Base-by-base conservation (phyloP, 1,140 invertebrate genomes). In the Zaprionus kolodkinae region DNA sequence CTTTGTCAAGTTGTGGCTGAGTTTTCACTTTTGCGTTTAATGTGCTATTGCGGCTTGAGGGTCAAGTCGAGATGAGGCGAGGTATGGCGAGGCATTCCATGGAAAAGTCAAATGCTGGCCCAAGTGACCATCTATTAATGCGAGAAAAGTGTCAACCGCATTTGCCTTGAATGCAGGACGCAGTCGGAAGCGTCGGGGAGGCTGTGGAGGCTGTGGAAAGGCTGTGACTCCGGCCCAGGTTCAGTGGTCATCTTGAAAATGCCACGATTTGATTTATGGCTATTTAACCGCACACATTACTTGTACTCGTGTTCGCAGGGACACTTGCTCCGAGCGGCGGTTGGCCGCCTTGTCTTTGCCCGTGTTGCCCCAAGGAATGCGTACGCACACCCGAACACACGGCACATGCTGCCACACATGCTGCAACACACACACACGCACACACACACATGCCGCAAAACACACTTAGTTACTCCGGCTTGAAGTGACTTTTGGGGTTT, bases 211-310 rank as follows among this genome's bases (percentile, higher is more conserved):
- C 30, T 33, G 30, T 35, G 33, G 2, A 1, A 0, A 15, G 56
- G 56, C 27, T 33, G 5, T 56, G 33, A 74, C 57, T 76, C 40
- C 70, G 36, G 61, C 30, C 21, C 72, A 69, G 74, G 75, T 78
- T 78, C 74, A 67, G 64, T 83, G 84, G 84, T 88, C 84, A 88
- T 88, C 84, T 88, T 89, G 78, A 71, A 73, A 57, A 52, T 59
- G 64, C 54, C 70, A 43, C 70, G 81, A 90, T 89, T 89, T 89
- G 85, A 89, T 89, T 89, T 89, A 89, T 89, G 85, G 85, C 78
- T 88, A 89, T 89, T 89, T 89, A 89, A 89, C 85, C 85, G 81
- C 85, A 89, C 81, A 84, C 85, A 89, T 89, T 89, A 89, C 85
- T 78, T 81, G 75, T 63, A 80, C 70, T 80, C 43, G 55, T 65